Evolutionary conservation across 2,113 vertebrate genomes (phyloP).

Genomic region (Tachuris rubrigastra): DNA sequence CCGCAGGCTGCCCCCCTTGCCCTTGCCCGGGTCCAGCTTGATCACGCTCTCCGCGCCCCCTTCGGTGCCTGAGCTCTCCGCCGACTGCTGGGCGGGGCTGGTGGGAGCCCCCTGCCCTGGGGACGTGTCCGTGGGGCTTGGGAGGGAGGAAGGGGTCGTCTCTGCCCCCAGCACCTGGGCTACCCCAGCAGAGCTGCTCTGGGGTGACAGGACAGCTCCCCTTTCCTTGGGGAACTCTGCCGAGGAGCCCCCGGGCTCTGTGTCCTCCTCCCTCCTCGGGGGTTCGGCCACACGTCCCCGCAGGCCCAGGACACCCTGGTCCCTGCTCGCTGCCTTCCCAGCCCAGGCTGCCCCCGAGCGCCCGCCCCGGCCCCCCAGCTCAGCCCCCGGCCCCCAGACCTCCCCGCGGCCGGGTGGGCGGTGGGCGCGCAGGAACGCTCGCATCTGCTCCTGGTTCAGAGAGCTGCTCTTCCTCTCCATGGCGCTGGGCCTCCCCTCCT

Average conservation of each 20-base stretch:
- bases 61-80: background rate
- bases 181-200: background rate
- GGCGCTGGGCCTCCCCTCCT: conserved; percentile 22
- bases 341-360: background rate
- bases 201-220: fast-evolving
- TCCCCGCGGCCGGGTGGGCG: background rate
- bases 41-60: background rate
- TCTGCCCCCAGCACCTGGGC: background rate
- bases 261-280: background rate
- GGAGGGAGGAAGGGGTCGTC: background rate
- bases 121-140: background rate
- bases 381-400: background rate
- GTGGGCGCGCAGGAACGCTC: conserved; percentile 14
- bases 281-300: conserved; percentile 35
- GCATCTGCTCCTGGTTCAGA: conserved; percentile 63
- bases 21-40: conserved; percentile 73
- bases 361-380: background rate
- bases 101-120: background rate
- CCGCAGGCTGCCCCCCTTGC: conserved; percentile 76
- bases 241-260: background rate
- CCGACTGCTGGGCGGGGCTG: fast-evolving
- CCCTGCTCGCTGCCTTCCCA: background rate
- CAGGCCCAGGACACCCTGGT: background rate
- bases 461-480: conserved; percentile 64
- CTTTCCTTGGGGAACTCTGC: background rate